Conservation (phyloP, 2,888 invertebrate species). For the Altica lythri region DNA sequence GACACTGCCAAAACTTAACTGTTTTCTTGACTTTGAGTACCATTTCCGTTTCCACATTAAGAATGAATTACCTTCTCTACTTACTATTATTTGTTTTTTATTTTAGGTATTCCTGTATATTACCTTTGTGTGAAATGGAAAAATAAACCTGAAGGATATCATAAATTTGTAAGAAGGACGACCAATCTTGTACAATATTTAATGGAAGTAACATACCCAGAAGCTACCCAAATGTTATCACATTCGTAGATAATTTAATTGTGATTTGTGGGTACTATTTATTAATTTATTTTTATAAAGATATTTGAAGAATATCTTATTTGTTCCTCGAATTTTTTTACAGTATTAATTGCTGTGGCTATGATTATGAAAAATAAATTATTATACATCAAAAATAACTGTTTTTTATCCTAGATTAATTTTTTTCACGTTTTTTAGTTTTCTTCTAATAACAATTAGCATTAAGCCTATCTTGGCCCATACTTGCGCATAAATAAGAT, state of each 20-base stretch:
- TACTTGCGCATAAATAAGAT: no score
- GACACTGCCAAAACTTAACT: neutral
- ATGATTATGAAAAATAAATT: conserved; percentile 1
- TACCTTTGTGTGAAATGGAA: conserved; percentile 71
- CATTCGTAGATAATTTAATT: conserved; percentile 37
- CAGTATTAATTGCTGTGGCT: conserved; percentile 6
- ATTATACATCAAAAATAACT: no score
- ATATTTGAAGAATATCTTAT: neutral
- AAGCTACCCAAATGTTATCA: conserved; percentile 63
- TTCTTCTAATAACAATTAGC: no score
- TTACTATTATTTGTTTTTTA: no score
- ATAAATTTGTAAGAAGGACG: conserved; percentile 59
- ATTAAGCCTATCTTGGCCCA: no score
- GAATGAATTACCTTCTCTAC: no score
- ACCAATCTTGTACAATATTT: conserved; percentile 66
- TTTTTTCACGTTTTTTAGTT: no score
- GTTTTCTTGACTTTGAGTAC: neutral
- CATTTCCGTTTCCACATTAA: no score
- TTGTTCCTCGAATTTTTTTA: conserved; percentile 2
- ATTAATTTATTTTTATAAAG: neutral
- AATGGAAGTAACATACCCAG: conserved; percentile 68
- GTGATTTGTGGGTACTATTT: conserved; percentile 44
- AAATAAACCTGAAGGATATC: conserved; percentile 64
- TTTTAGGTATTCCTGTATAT: conserved; percentile 77
- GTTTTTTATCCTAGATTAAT: no score